These are phyloP conservation scores for Thripadectes ignobilis DNA, from an alignment of 2,797 vertebrate genomes.

Conservation along the genomic window DNA sequence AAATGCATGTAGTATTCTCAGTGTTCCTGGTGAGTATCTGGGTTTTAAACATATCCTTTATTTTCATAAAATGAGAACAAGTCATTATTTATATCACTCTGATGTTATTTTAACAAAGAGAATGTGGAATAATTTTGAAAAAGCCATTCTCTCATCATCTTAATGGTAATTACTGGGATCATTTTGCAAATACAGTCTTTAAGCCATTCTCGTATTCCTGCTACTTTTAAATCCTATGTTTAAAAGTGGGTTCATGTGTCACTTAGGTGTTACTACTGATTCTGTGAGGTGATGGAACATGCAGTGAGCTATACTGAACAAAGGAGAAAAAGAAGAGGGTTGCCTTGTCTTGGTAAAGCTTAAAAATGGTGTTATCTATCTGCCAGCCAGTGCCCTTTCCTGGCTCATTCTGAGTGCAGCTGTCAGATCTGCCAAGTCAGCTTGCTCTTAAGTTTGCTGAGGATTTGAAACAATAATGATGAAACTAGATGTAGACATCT, in stretches of 20 bases:
- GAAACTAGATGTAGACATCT: background rate
- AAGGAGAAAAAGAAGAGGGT: background rate
- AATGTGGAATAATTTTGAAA: background rate
- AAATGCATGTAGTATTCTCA: conserved; percentile 7
- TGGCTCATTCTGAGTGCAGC: background rate
- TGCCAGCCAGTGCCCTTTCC: accelerated
- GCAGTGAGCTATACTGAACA: background rate
- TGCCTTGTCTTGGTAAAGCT: background rate
- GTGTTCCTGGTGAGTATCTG: background rate
- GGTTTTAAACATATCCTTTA: background rate
- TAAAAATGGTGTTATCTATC: background rate
- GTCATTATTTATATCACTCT: background rate
- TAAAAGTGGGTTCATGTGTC: background rate
- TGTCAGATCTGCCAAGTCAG: background rate
- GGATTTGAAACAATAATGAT: background rate
- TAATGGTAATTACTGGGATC: background rate
- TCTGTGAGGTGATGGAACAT: background rate
- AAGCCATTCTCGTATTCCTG: background rate
- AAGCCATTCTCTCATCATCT: background rate
- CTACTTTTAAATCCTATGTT: background rate
- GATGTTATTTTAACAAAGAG: background rate
- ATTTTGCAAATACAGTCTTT: background rate
- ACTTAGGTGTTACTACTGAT: background rate
- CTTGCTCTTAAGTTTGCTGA: background rate
- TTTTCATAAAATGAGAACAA: background rate